A percentile compares a stretch with the other conserved stretches of the same genome.
Conservation (phyloP, 2,797 vertebrate genomes). For the Cossypha dichroa region DNA sequence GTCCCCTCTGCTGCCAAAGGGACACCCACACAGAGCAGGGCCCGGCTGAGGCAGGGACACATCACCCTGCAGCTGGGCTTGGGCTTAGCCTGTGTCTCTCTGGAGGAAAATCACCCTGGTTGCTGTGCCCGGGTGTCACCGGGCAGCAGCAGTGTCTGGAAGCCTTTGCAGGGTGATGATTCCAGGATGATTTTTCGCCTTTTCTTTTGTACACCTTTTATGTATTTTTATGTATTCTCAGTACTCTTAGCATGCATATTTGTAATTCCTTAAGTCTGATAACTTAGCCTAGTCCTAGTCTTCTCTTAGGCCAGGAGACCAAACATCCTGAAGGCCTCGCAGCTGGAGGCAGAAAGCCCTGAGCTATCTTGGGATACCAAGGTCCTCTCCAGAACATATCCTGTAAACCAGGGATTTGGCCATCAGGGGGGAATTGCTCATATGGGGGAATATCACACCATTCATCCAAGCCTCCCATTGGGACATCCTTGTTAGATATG, state of each 20-base stretch:
- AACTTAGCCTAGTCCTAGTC: fast-evolving
- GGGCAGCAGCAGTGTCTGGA: background rate
- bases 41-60: background rate
- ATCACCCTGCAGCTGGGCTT: fast-evolving
- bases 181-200: too few species aligned
- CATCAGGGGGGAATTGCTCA: background rate
- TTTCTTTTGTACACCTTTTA: background rate
- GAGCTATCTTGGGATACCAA: background rate
- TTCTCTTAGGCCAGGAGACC: too few species aligned
- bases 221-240: background rate
- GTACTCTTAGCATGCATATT: background rate
- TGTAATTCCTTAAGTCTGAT: background rate
- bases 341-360: too few species aligned
- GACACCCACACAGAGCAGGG: background rate
- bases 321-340: too few species aligned
- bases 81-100: background rate
- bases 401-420: background rate
- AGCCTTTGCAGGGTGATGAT: background rate
- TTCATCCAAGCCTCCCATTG: background rate
- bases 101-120: fast-evolving
- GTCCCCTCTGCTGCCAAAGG: background rate
- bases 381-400: fast-evolving
- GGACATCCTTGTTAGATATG: background rate
- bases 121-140: background rate
- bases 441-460: too few species aligned